Evolutionary conservation across 1,140 invertebrate genomes (phyloP), one percentile per base, ranked within the genome.

Genomic region (Drosophila ananassae): DNA sequence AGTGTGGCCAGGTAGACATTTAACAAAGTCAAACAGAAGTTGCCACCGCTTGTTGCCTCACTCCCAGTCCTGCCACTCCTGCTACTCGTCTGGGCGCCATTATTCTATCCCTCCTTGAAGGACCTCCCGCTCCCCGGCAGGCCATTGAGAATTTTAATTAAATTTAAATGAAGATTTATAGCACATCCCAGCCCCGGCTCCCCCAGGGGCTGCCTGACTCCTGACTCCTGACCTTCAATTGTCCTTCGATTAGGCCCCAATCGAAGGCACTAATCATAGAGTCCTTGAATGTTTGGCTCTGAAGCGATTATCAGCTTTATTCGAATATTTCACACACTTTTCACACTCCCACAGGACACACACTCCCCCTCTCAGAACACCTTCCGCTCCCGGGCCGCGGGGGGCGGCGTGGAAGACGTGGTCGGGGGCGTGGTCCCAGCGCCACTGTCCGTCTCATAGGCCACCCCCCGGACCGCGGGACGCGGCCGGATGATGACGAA

Each of bases 401-500:
- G 59, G 2, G 58, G 34, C 25, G 58, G 57, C 44, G 4, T n/a
- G 9, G 39, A 25, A 10, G 54, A 46, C 0, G 8, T 30, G 2
- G 5, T 0, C 2, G 30, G 5, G 55, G 41, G 7, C 7, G 41
- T 44, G 22, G 58, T 21, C 17, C 63, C 28, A 1, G 58, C 22
- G 6, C 63, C 63, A n/a, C 63, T 67, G 28, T 67, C 63, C 13
- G 63, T 25, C 37, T 67, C 59, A 9, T 7, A 67, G 1, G 34
- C 0, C 8, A 9, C 13, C 3, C 7, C 0, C 3, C 39, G 25
- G 0, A 24, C 8, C 5, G 44, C 17, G 0, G 21, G 10, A 1
- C 8, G 9, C 0, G 71, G 71, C 9, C 46, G 44, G 24, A 74
- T 73, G 37, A 74, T 52, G 5, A 55, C 12, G 5, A 94, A 99